These are phyloP conservation scores for Paedocypris micromegethes DNA, from an alignment of 2,797 vertebrate species.

Conservation along the genomic window DNA sequence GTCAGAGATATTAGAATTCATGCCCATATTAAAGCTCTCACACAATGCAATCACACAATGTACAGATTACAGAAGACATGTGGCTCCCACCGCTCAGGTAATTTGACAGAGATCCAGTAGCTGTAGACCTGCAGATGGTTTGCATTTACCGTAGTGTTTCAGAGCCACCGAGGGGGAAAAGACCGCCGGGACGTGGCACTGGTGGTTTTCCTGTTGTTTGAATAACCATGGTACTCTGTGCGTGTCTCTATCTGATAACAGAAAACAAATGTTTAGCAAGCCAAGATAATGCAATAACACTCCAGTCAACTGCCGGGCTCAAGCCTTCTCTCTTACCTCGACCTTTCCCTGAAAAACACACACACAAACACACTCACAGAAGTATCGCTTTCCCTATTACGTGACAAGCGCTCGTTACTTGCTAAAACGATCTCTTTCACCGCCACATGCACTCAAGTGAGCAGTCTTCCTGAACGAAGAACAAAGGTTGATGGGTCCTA, in stretches of 20 bases:
- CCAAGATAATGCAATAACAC: slow-evolving; percentile 53
- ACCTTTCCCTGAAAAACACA: slow-evolving; percentile 53
- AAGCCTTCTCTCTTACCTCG: slow-evolving; percentile 44
- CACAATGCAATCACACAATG: slow-evolving; percentile 62
- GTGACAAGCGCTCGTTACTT: slow-evolving; percentile 64
- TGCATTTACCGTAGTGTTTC: slow-evolving; percentile 59
- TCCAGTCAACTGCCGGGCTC: slow-evolving; percentile 30
- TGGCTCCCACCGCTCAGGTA: slow-evolving; percentile 68
- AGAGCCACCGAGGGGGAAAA: neutral
- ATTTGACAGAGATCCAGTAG: slow-evolving; percentile 71
- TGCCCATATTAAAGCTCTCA: slow-evolving; percentile 11
- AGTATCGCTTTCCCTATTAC: slow-evolving; percentile 60
- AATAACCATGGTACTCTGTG: slow-evolving; percentile 42
- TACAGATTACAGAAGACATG: slow-evolving; percentile 60
- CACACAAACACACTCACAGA: slow-evolving; percentile 41
- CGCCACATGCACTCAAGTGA: slow-evolving; percentile 62
- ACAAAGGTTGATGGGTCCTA: slow-evolving; percentile 63
- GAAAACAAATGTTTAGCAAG: slow-evolving; percentile 66
- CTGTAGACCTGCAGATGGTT: slow-evolving; percentile 79
- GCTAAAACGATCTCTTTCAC: slow-evolving; percentile 61
- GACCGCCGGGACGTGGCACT: slow-evolving; percentile 27
- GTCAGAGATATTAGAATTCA: neutral
- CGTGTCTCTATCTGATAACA: slow-evolving; percentile 48
- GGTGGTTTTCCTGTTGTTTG: slow-evolving; percentile 49
- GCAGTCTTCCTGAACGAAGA: slow-evolving; percentile 60